phyloP scores from a whole-genome alignment of 2,888 invertebrate genomes.

The Andrena dorsata region DNA sequence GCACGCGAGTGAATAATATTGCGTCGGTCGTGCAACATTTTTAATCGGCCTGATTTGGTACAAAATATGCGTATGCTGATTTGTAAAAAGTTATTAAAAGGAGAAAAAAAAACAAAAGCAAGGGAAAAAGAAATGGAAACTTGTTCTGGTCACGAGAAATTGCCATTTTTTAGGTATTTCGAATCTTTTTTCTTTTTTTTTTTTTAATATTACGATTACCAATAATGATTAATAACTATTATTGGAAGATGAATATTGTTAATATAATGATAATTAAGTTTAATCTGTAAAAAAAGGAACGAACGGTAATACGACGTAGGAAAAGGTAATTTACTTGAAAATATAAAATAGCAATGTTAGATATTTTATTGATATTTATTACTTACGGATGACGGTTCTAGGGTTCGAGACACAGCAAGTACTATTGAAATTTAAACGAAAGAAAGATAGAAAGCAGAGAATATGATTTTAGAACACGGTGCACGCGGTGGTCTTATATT shows the following conservation, averaged over 20 bases:
- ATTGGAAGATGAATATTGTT: slow-evolving; percentile 81
- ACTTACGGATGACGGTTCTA: slow-evolving; percentile 76
- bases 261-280: slow-evolving; percentile 83
- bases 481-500: slow-evolving; percentile 66
- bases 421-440: slow-evolving; percentile 69
- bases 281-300: slow-evolving; percentile 79
- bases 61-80: slow-evolving; percentile 82
- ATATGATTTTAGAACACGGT: slow-evolving; percentile 62
- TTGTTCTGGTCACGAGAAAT: slow-evolving; percentile 84
- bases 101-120: slow-evolving; percentile 52
- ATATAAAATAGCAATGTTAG: slow-evolving; percentile 83
- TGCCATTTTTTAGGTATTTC: slow-evolving; percentile 83
- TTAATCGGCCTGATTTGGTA: slow-evolving; percentile 85
- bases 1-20: slow-evolving; percentile 69
- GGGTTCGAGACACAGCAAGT: slow-evolving; percentile 66
- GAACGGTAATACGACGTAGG: slow-evolving; percentile 76
- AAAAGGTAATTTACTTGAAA: slow-evolving; percentile 80
- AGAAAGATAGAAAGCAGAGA: slow-evolving; percentile 1
- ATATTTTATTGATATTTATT: slow-evolving; percentile 85
- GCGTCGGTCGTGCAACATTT: slow-evolving; percentile 76
- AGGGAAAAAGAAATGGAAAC: slow-evolving; percentile 75
- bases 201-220: slow-evolving; percentile 75
- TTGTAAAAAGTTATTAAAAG: slow-evolving; percentile 82
- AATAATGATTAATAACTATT: slow-evolving; percentile 76
- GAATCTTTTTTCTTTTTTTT: slow-evolving; percentile 72